Conservation (phyloP, 1,140 invertebrate genomes). For the Drosophila nigrodunni region DNA sequence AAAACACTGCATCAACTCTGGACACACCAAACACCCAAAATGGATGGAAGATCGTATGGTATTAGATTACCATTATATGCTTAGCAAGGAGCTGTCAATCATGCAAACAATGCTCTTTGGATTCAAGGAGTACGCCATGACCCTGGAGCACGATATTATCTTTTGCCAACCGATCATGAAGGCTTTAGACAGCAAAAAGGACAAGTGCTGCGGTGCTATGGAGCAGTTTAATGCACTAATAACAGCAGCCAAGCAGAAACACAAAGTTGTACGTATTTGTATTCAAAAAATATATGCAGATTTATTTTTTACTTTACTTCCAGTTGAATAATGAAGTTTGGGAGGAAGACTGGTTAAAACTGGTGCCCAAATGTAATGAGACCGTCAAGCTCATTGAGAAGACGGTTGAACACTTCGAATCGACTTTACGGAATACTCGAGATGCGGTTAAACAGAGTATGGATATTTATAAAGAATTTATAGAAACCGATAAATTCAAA, state of each 20-base stretch:
- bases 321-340: constrained; percentile 34
- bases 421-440: constrained; percentile 16
- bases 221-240: constrained; percentile 39
- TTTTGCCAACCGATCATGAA: constrained; percentile 4
- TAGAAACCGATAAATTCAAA: constrained; percentile 40
- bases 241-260: background rate
- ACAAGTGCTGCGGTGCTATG: constrained; percentile 25
- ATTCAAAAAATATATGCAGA: background rate
- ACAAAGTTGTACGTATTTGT: constrained; percentile 34
- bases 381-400: background rate
- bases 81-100: constrained; percentile 48
- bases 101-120: constrained; percentile 48
- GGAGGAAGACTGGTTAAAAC: constrained; percentile 25
- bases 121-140: constrained; percentile 52
- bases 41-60: constrained; percentile 41
- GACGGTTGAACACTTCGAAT: constrained; percentile 27
- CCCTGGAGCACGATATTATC: constrained; percentile 56
- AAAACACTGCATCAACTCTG: background rate
- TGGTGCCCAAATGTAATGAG: background rate
- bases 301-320: too few species aligned
- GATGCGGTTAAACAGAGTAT: background rate
- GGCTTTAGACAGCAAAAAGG: constrained; percentile 17
- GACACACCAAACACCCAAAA: background rate
- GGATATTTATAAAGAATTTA: constrained; percentile 12
- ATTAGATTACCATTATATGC: constrained; percentile 52